Conservation (phyloP, 1,140 invertebrate species). For the Cherax destructor region DNA sequence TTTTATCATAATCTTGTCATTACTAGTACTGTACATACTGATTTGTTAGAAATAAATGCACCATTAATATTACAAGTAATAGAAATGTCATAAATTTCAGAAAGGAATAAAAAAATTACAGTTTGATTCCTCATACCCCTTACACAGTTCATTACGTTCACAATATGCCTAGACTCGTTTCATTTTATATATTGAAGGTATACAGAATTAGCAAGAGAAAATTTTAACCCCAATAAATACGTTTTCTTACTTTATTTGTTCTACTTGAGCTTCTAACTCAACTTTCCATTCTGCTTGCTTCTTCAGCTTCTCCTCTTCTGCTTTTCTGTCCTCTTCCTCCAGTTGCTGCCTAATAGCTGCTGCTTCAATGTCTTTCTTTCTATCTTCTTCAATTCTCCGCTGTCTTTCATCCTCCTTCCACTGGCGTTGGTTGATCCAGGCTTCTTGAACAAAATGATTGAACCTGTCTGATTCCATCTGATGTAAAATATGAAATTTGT, state of each 20-base stretch:
- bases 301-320: slow-evolving; percentile 30
- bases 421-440: slow-evolving; percentile 58
- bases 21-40: no score
- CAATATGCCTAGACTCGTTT: no score
- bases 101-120: no score
- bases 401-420: slow-evolving; percentile 61
- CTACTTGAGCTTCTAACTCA: slow-evolving; percentile 57
- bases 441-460: slow-evolving; percentile 56
- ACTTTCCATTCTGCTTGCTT: slow-evolving; percentile 57
- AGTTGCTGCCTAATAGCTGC: background rate
- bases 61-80: no score
- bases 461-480: slow-evolving; percentile 65
- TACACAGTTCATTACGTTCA: no score
- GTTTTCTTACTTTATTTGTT: slow-evolving; percentile 52
- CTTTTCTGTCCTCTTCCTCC: slow-evolving; percentile 61
- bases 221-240: background rate
- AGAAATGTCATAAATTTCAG: no score
- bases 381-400: slow-evolving; percentile 40
- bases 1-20: no score
- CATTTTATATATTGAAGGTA: no score
- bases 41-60: no score
- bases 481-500: background rate
- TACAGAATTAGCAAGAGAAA: background rate
- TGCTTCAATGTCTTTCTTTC: slow-evolving; percentile 42
- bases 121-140: no score